Conservation (phyloP, 1,140 invertebrate genomes). For the Streblospio benedicti region DNA sequence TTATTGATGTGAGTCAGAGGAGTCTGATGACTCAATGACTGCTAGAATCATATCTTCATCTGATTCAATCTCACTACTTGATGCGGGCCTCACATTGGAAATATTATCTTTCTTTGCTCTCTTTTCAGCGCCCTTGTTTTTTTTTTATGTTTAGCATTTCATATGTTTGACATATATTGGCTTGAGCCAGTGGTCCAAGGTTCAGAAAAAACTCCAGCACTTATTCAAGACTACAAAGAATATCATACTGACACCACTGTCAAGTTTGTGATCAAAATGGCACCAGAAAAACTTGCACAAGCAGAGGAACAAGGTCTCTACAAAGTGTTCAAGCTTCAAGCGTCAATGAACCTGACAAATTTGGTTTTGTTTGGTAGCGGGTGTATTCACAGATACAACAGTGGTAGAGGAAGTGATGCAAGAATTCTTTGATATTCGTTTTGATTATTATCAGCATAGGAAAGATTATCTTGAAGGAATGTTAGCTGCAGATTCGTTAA, state of each 20-base stretch:
- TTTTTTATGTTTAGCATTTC: too few species aligned
- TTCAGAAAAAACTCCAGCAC: conserved; percentile 62
- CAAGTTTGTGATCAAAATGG: conserved; percentile 75
- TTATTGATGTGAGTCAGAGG: too few species aligned
- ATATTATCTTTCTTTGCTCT: too few species aligned
- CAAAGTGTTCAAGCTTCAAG: conserved; percentile 88
- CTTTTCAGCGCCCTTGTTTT: too few species aligned
- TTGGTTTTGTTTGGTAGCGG: conserved; percentile 80
- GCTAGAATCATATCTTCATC: too few species aligned
- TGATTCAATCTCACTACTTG: too few species aligned
- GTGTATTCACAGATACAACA: conserved; percentile 72
- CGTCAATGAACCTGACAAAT: conserved; percentile 55
- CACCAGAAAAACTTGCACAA: conserved; percentile 67
- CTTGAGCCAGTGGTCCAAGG: conserved; percentile 79
- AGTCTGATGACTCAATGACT: too few species aligned
- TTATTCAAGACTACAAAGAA: conserved; percentile 80
- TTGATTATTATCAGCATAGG: conserved; percentile 74
- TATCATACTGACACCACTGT: conserved; percentile 94
- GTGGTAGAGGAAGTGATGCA: conserved; percentile 70
- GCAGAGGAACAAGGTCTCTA: conserved; percentile 80
- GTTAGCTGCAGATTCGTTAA: conserved; percentile 80
- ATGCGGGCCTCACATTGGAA: too few species aligned
- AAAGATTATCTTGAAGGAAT: conserved; percentile 87
- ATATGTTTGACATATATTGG: too few species aligned
- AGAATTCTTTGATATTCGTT: conserved; percentile 75